Percentiles rank a stretch among this genome's conserved stretches.
Conservation (phyloP, 2,888 invertebrate genomes). For the Willowsia nigromaculata region DNA sequence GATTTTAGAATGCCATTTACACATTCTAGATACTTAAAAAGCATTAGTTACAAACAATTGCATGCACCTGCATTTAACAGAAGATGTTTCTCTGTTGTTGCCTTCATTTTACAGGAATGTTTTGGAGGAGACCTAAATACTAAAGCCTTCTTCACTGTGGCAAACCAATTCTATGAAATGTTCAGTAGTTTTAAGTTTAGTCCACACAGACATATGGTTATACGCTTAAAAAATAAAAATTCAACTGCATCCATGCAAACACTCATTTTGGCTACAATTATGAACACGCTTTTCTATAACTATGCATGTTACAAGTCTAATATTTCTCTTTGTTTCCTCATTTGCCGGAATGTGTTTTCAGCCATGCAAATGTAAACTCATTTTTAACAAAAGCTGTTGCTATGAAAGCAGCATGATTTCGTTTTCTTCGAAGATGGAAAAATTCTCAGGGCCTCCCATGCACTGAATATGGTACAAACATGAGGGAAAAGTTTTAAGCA, state of each 20-base stretch:
- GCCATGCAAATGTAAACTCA: neutral
- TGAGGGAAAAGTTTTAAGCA: neutral
- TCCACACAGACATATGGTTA: neutral
- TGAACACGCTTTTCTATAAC: neutral
- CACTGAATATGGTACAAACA: neutral
- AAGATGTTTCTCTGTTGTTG: neutral
- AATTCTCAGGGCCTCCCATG: neutral
- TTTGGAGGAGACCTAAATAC: neutral
- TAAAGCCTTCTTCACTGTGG: neutral
- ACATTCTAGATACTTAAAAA: neutral
- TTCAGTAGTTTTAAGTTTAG: too few species aligned
- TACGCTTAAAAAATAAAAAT: neutral
- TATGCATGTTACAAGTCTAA: too few species aligned
- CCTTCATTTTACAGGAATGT: neutral
- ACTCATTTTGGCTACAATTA: too few species aligned
- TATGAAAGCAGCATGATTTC: conserved; percentile 3
- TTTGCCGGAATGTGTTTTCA: neutral
- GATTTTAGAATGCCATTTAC: conserved; percentile 50
- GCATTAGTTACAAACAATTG: neutral
- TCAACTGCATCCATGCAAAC: too few species aligned
- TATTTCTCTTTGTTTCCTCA: neutral
- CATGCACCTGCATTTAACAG: neutral
- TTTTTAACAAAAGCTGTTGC: neutral
- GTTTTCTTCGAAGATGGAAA: conserved; percentile 4
- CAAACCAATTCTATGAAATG: neutral